A percentile compares a stretch with the other conserved stretches of the same genome.
Conservation (phyloP, 2,888 invertebrate genomes). For the Hemithea aestivaria region DNA sequence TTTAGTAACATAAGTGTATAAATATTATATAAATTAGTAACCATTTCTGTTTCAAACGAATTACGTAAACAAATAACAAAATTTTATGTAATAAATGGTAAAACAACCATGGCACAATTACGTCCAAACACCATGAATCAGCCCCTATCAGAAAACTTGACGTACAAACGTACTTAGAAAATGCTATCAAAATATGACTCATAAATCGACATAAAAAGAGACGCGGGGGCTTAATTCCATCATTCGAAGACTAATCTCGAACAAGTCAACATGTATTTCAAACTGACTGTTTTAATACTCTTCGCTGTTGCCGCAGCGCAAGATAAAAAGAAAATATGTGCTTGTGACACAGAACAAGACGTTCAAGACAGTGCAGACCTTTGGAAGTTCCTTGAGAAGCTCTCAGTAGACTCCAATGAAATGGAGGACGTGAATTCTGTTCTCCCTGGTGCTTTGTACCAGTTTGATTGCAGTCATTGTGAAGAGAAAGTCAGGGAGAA, state of each 20-base stretch:
- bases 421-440: constrained; percentile 23
- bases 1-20: too few species aligned
- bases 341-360: constrained; percentile 11
- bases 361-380: constrained; percentile 11
- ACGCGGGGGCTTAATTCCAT: background rate
- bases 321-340: constrained; percentile 14
- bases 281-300: constrained; percentile 25
- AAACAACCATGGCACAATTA: too few species aligned
- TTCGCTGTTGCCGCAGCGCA: constrained; percentile 13
- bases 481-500: constrained; percentile 32
- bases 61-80: too few species aligned
- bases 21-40: too few species aligned
- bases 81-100: too few species aligned
- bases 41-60: too few species aligned
- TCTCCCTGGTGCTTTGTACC: constrained; percentile 31
- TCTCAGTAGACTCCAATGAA: constrained; percentile 20
- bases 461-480: constrained; percentile 32
- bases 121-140: too few species aligned
- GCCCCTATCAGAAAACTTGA: too few species aligned
- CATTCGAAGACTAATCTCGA: constrained; percentile 25
- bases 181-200: too few species aligned
- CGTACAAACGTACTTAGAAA: too few species aligned
- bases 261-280: constrained; percentile 30
- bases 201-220: too few species aligned
- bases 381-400: constrained; percentile 24